These are phyloP conservation scores for Megaustenia siamemsis DNA, from an alignment of 2,888 invertebrate species.

Conservation along the genomic window DNA sequence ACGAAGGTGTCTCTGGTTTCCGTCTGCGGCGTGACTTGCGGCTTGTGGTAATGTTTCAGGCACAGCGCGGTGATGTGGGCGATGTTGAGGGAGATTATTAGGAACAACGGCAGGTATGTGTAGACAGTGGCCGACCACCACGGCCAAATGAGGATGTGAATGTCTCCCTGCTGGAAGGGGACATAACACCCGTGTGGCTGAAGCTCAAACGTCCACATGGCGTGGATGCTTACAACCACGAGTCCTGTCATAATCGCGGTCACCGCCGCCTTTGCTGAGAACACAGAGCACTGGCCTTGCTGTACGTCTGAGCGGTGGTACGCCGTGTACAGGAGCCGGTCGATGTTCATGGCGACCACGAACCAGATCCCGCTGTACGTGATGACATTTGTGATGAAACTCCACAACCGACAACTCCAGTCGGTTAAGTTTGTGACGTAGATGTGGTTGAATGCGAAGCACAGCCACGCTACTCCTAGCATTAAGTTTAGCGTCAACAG, in stretches of 20 bases:
- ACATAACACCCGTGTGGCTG: conserved; percentile 70
- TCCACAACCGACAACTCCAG: conserved; percentile 75
- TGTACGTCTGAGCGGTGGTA: conserved; percentile 66
- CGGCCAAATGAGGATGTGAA: conserved; percentile 75
- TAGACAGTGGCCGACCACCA: conserved; percentile 74
- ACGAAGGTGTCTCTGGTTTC: conserved; percentile 53
- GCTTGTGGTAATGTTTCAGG: conserved; percentile 38
- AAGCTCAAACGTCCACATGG: conserved; percentile 76
- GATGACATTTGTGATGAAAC: conserved; percentile 71
- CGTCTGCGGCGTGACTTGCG: not conserved
- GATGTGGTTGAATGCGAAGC: conserved; percentile 65
- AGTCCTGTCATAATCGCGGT: conserved; percentile 70
- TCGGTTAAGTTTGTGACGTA: conserved; percentile 69
- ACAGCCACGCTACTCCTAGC: conserved; percentile 72
- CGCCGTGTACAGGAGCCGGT: conserved; percentile 73
- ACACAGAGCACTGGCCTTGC: conserved; percentile 71
- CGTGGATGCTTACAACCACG: conserved; percentile 73
- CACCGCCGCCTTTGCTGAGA: conserved; percentile 72
- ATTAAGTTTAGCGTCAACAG: conserved; percentile 70
- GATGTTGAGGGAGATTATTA: conserved; percentile 63
- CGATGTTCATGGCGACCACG: conserved; percentile 73
- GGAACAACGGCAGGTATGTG: conserved; percentile 70
- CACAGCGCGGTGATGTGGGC: conserved; percentile 35
- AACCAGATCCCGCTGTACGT: conserved; percentile 75
- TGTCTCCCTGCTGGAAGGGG: conserved; percentile 64